These are phyloP conservation scores for Globodera ellingtonae DNA, from an alignment of 1,140 invertebrate species.

Conservation along the genomic window DNA sequence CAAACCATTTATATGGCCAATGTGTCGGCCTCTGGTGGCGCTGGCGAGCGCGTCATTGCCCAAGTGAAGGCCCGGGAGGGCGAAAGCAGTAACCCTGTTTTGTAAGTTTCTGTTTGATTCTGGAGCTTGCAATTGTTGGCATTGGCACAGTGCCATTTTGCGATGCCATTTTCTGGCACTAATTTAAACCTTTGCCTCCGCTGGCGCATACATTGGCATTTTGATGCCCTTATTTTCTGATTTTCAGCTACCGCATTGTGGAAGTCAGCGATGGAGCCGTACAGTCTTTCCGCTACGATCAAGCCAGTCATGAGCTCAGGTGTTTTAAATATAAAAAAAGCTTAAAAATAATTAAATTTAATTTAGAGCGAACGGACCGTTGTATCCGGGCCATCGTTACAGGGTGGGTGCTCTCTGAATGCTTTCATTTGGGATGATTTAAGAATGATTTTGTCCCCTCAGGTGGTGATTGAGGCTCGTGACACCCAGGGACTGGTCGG, in stretches of 20 bases:
- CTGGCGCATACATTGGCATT: too few species aligned
- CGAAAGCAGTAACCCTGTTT: conserved; percentile 33
- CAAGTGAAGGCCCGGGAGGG: conserved; percentile 46
- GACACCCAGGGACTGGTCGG: conserved; percentile 57
- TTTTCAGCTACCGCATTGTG: conserved; percentile 47
- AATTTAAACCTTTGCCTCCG: too few species aligned
- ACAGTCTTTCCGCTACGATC: conserved; percentile 55
- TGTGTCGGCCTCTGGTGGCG: conserved; percentile 53
- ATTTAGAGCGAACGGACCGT: conserved; percentile 44
- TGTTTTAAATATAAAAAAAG: neutral
- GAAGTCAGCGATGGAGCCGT: conserved; percentile 49
- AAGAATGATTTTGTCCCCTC: conserved; percentile 9
- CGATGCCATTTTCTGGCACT: too few species aligned
- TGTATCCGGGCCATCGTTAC: conserved; percentile 55
- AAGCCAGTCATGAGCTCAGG: conserved; percentile 48
- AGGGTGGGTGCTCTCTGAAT: conserved; percentile 38
- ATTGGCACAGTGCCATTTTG: conserved; percentile 3
- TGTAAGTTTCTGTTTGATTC: conserved; percentile 7
- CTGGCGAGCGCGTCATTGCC: conserved; percentile 36
- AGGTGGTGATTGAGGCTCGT: conserved; percentile 56
- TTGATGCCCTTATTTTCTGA: too few species aligned
- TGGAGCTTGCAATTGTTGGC: neutral
- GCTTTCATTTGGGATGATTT: too few species aligned
- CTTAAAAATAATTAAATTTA: neutral
- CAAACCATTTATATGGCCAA: conserved; percentile 58